Evolutionary conservation across 2,888 invertebrate genomes (phyloP).

Genomic region (Endotricha flammealis): DNA sequence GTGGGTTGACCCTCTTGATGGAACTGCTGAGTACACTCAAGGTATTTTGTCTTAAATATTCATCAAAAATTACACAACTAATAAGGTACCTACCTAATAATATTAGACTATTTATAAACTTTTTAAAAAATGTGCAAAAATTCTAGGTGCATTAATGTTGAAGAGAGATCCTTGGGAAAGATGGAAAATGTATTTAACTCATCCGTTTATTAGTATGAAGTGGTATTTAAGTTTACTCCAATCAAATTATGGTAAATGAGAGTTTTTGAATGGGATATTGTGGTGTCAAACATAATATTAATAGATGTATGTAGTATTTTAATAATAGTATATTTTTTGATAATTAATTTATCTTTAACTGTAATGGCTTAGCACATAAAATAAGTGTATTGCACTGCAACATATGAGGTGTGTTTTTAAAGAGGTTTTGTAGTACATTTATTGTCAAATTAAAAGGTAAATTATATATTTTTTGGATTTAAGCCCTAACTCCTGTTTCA

Average conservation of each 20-base stretch:
- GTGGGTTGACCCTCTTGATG: slow-evolving; percentile 99
- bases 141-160: slow-evolving; percentile 78
- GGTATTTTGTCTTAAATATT: slow-evolving; percentile 60
- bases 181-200: slow-evolving; percentile 75
- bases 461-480: no score
- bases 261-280: slow-evolving; percentile 12
- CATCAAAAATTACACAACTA: neutral
- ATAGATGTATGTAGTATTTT: neutral
- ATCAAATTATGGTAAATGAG: slow-evolving; percentile 72
- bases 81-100: no score
- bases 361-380: no score
- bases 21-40: slow-evolving; percentile 98
- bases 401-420: no score
- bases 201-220: slow-evolving; percentile 76
- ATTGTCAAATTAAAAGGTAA: no score
- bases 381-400: no score
- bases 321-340: no score
- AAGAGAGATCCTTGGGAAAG: slow-evolving; percentile 75
- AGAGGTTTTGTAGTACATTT: no score
- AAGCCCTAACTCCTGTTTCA: no score
- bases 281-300: neutral
- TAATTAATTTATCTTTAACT: no score
- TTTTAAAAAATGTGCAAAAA: slow-evolving; percentile 21
- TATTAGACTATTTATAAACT: no score
- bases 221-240: slow-evolving; percentile 77